Percentiles rank a stretch among this genome's conserved stretches.
phyloP scores from a whole-genome alignment of 2,113 vertebrate species.

The Ctenomys sociabilis region DNA sequence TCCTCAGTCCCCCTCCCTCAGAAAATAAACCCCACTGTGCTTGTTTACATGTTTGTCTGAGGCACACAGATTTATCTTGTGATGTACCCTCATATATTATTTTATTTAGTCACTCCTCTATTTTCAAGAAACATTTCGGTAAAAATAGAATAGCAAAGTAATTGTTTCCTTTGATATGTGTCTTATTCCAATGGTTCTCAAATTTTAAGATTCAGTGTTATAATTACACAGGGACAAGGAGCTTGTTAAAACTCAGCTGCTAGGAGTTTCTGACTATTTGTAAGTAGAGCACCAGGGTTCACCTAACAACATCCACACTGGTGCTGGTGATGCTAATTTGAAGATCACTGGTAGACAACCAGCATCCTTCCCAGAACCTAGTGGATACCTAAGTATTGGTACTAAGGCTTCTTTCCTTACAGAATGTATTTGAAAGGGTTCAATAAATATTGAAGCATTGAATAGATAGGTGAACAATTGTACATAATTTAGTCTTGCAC shows the following conservation, averaged over 20 bases:
- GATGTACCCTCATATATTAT: neutral
- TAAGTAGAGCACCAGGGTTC: neutral
- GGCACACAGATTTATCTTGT: neutral
- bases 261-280: neutral
- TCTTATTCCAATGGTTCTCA: neutral
- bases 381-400: neutral
- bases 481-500: neutral
- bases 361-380: neutral
- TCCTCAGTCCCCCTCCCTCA: no score
- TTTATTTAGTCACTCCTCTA: neutral
- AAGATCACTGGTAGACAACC: neutral
- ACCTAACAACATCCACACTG: neutral
- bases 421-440: constrained; percentile 7
- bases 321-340: neutral
- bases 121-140: neutral
- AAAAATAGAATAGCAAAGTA: neutral
- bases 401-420: neutral
- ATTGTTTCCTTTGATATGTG: neutral
- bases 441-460: neutral
- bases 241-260: neutral
- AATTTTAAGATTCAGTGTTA: neutral
- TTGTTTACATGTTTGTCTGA: neutral
- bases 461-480: constrained; percentile 25
- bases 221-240: neutral
- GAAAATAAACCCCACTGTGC: no score